Evolutionary conservation across 1,140 invertebrate genomes (phyloP), one percentile per base, ranked within the genome.

Genomic region (Trachymyrmex septentrionalis): DNA sequence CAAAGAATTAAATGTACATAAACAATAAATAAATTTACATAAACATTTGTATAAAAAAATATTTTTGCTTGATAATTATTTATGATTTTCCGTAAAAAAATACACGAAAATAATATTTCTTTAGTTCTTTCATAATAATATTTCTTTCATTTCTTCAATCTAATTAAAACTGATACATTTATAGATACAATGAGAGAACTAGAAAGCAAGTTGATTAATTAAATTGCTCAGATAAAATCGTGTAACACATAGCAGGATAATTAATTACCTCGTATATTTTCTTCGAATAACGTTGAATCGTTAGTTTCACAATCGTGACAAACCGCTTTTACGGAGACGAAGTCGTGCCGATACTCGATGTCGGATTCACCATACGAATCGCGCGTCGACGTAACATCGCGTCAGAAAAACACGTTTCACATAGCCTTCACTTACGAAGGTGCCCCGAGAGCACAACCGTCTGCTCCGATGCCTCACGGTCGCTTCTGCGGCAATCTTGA

Each of bases 261-360:
- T 84, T 63, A 84, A 84, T 61, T 84, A 84, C 69, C 55, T 50
- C n/a, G 30, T 10, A 64, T 21, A 34, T 81, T 34, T 84, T 57
- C 64, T 69, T 16, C 24, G 34, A 30, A 50, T 50, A 67, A 44
- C 2, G 24, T 12, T 24, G 67, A 59, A 48, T 19, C 38, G 27
- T 30, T 75, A 12, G 2, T 2, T 27, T n/a, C 24, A 24, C 24
- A 82, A 59, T 9, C 24, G n/a, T 19, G 27, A 27, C 48, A 5
- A n/a, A 24, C 19, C 19, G 53, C 44, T 57, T 55, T 69, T 21
- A n/a, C 66, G 4, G 12, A 57, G 16, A n/a, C 66, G 4, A 16
- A 57, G 16, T n/a, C 59, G 38, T 59, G 3, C 9, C 53, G 12
- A 82, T 19, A 24, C 30, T 61, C 53, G 38, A 24, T 73, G 24